Percentiles rank a stretch among this genome's conserved stretches.
These are phyloP conservation scores for Drosophila flavopinicola DNA, from an alignment of 2,888 invertebrate genomes.

Conservation along the genomic window DNA sequence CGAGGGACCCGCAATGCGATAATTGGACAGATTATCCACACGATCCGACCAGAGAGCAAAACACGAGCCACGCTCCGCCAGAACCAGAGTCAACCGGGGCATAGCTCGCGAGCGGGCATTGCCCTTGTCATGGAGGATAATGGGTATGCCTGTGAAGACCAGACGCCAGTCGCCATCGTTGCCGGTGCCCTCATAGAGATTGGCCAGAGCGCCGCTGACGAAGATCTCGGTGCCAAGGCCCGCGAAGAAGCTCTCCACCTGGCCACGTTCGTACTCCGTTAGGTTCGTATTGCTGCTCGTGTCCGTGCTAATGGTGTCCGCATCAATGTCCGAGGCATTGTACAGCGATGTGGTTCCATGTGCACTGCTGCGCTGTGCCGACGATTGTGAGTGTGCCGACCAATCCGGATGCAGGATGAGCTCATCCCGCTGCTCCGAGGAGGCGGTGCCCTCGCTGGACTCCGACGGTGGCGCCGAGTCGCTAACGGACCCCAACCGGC, in stretches of 20 bases:
- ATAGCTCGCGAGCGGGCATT: constrained; percentile 89
- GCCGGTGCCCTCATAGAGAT: constrained; percentile 88
- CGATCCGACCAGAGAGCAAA: constrained; percentile 93
- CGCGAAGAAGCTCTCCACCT: constrained; percentile 90
- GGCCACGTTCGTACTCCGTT: constrained; percentile 87
- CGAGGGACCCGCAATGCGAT: constrained; percentile 89
- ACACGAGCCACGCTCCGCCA: constrained; percentile 92
- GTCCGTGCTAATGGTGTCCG: constrained; percentile 83
- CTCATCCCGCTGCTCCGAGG: constrained; percentile 81
- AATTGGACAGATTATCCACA: constrained; percentile 91
- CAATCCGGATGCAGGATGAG: constrained; percentile 65
- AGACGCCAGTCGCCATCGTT: constrained; percentile 89
- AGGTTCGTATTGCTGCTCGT: constrained; percentile 84
- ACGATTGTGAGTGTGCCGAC: constrained; percentile 65
- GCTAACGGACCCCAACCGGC: constrained; percentile 87
- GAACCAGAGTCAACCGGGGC: constrained; percentile 88
- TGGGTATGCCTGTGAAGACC: constrained; percentile 91
- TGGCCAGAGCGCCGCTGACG: constrained; percentile 91
- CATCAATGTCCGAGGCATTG: constrained; percentile 82
- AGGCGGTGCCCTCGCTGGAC: constrained; percentile 86
- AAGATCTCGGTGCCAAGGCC: constrained; percentile 92
- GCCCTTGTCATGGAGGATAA: constrained; percentile 91
- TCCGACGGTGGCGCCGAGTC: constrained; percentile 86
- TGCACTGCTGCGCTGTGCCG: constrained; percentile 66
- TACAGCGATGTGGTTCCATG: constrained; percentile 82